Evolutionary conservation across 2,888 invertebrate genomes (phyloP).

Genomic region (Elmis aenea): DNA sequence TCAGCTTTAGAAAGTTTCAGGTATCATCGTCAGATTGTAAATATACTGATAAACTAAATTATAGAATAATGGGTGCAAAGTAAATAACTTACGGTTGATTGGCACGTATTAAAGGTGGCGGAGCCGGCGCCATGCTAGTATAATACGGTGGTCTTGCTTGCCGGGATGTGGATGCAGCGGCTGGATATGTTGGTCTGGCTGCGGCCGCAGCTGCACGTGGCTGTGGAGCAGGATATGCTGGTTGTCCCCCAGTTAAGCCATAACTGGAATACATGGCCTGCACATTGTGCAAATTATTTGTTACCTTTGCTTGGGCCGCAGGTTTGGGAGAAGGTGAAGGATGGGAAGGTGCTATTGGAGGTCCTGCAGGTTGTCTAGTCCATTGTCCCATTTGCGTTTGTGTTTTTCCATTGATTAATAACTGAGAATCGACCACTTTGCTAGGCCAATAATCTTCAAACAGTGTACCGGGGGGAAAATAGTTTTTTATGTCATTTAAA

Average conservation of each 20-base stretch:
- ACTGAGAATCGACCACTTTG: conserved; percentile 78
- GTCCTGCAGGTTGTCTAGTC: conserved; percentile 73
- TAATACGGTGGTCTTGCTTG: conserved; percentile 38
- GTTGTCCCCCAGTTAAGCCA: conserved; percentile 33
- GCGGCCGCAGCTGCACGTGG: conserved; percentile 35
- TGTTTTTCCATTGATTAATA: conserved; percentile 66
- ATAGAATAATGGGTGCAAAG: too few species aligned
- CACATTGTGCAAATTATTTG: conserved; percentile 35
- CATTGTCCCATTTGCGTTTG: conserved; percentile 59
- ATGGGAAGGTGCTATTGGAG: conserved; percentile 60
- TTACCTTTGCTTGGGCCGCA: conserved; percentile 39
- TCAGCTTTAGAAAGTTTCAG: too few species aligned
- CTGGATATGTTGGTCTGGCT: conserved; percentile 41
- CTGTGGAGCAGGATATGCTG: conserved; percentile 34
- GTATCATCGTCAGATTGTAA: too few species aligned
- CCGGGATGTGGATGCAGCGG: conserved; percentile 38
- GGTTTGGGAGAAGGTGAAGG: conserved; percentile 44
- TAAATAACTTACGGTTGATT: conserved; percentile 17
- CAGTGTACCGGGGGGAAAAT: conserved; percentile 82
- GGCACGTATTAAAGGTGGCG: conserved; percentile 52
- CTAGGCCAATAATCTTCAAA: conserved; percentile 94
- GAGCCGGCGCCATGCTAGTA: conserved; percentile 38
- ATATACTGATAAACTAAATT: too few species aligned
- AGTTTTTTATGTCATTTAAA: conserved; percentile 83
- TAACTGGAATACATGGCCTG: conserved; percentile 34